phyloP scores from a whole-genome alignment of 2,888 invertebrate species.

The Cancer borealis region DNA sequence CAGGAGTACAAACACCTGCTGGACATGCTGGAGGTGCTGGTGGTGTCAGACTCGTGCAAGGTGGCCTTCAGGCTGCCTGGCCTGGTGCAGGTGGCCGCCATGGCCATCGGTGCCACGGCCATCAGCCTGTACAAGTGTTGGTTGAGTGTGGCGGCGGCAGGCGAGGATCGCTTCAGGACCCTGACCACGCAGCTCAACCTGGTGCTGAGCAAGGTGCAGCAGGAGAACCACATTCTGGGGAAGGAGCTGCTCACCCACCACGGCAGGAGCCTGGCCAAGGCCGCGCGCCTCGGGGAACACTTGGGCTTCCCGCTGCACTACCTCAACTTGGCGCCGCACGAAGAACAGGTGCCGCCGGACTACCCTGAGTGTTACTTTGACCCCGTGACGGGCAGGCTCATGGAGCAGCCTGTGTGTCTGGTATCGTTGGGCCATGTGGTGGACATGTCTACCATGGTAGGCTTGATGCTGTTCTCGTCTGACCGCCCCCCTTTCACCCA shows the following conservation, averaged over 20 bases:
- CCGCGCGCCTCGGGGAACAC: not conserved
- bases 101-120: not conserved
- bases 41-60: not conserved
- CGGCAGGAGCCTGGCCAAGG: not conserved
- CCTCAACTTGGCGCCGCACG: not conserved
- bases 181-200: not conserved
- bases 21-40: not conserved
- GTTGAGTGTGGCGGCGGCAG: not conserved
- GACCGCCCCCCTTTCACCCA: not conserved
- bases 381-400: slow-evolving; percentile 33
- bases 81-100: not conserved
- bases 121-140: not conserved
- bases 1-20: not conserved
- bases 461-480: slow-evolving; percentile 1
- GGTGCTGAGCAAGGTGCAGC: not conserved
- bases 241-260: not conserved
- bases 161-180: not conserved
- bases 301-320: not conserved
- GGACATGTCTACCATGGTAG: slow-evolving; percentile 39
- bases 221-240: not conserved
- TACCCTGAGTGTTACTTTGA: slow-evolving; percentile 18
- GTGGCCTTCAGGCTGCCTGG: not conserved
- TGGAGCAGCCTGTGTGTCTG: slow-evolving; percentile 23
- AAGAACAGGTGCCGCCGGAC: no score
- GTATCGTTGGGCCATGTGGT: slow-evolving; percentile 12